A percentile compares a stretch with the other conserved stretches of the same genome.
Evolutionary conservation across 2,113 vertebrate species (phyloP).

Genomic region (Nipponia nippon): DNA sequence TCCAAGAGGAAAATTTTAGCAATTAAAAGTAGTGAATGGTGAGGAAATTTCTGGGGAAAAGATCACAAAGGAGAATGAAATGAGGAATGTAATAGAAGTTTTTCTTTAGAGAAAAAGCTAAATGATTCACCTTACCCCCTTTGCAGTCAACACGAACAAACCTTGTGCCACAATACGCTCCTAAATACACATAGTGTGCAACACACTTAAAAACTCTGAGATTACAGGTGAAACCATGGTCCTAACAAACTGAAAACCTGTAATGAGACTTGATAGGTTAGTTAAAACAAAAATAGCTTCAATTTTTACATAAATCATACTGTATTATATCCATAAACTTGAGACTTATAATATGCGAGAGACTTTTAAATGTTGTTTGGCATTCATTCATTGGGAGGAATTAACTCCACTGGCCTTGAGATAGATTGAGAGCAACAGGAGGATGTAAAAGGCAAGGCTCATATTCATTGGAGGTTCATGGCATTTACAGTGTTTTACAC

Average conservation of each 20-base stretch:
- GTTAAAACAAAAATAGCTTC: not conserved
- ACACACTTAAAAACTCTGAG: not conserved
- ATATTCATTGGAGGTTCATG: not conserved
- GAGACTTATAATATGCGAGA: not conserved
- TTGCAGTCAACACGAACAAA: not conserved
- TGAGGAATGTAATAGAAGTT: not conserved
- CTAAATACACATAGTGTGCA: not conserved
- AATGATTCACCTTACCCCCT: not conserved
- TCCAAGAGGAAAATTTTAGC: not conserved
- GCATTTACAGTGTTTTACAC: not conserved
- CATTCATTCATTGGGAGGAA: not conserved
- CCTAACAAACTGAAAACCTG: not conserved
- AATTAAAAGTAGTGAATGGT: not conserved
- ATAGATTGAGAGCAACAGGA: conserved; percentile 51
- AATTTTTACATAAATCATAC: not conserved
- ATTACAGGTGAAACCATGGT: not conserved
- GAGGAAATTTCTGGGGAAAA: not conserved
- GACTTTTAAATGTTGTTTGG: not conserved
- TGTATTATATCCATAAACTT: not conserved
- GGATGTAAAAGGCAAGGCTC: conserved; percentile 1
- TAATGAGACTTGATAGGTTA: not conserved
- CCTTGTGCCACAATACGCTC: not conserved
- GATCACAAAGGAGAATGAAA: not conserved
- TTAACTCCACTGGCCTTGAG: not conserved
- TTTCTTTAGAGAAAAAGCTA: not conserved